Evolutionary conservation across 2,113 vertebrate genomes (phyloP), one percentile per base, ranked within the genome.

Genomic region (Pseudorasbora parva): DNA sequence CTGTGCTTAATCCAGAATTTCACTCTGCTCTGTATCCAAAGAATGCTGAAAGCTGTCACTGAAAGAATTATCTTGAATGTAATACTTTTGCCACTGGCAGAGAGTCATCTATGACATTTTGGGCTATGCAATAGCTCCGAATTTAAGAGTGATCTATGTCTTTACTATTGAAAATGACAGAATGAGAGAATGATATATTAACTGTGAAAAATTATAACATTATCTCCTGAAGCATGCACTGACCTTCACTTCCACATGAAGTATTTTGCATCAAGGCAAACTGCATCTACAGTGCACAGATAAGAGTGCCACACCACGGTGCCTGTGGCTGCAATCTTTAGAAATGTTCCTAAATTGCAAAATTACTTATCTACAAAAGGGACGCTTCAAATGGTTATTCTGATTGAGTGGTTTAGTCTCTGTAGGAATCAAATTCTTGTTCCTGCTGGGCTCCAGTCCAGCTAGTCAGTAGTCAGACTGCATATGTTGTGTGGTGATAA

Each of bases 81-180:
- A 85, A 82, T 60, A 57, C 45, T 72, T 84, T 74, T 78, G 68
- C 57, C 57, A 78, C 69, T 59, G 78, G 79, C 56, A 68, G 66
- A 54, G 21, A 66, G 83, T 85, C 79, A 12, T 47, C 19, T 1
- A 15, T 87, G 86, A 82, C 83, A 87, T 85, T 87, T 87, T 51
- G 21, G 37, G 84, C 83, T 79, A 37, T 25, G 37, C 45, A 81
- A 72, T 68, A 25, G 79, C 23, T 73, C 64, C 81, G 15, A 72
- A 78, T 84, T 87, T 68, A 84, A 47, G 33, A 47, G 23, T 1
- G 51, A 82, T 59, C 43, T 76, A 64, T 78, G 45, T 71, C 64
- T 23, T 7, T 6, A 59, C 71, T 68, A 54, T 73, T 57, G 8
- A 47, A 82, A 62, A 49, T 64, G 56, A 41, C 71, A 45, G 27